Base-by-base conservation (phyloP, 2,113 vertebrate species). In the Dicrurus megarhynchus region DNA sequence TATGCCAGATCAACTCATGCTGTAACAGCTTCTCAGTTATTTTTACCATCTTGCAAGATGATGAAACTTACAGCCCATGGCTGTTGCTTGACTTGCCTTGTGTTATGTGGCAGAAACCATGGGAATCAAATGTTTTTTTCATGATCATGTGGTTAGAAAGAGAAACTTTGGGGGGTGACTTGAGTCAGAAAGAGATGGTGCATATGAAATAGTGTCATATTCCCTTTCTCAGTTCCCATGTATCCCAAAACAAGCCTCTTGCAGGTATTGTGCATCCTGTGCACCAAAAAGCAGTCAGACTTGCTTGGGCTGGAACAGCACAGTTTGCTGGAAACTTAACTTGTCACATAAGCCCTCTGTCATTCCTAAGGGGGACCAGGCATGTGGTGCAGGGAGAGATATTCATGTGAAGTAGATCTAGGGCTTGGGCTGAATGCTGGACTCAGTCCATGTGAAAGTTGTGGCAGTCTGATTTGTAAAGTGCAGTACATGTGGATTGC, bases 1-100 rank as follows among this genome's bases (percentile, higher is more conserved):
- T 90, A 64, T 92, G 70, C 80, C 52, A 87, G 76, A 90, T 32
- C 3, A 13, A 79, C 67, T 93, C 35, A 52, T 37, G 23, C 75
- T 87, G 39, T 79, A 89, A 94, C 46, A 92, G 52, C 61, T 61
- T 85, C 47, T 91, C 88, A 67, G 82, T 90, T 94, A 78, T 93
- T 97, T 94, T 93, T 91, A 70, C 64, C 10, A 3, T 50, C 64
- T 86, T 53, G 23, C 47, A 84, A 85, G 61, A 60, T 4, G 26
- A 67, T 73, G 37, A 85, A 90, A 71, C 32, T n/a, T 44, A 5
- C 44, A 89, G 56, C 27, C 44, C 7, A 87, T 84, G 56, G 15
- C 57, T 87, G 28, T 52, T 87, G 13, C 64, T 85, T 87, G 42
- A 24, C 47, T 84, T 89, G 30, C 32, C 5, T 14, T 44, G 53